Conservation (phyloP, 2,797 vertebrate genomes). For the Argyrosomus regius region DNA sequence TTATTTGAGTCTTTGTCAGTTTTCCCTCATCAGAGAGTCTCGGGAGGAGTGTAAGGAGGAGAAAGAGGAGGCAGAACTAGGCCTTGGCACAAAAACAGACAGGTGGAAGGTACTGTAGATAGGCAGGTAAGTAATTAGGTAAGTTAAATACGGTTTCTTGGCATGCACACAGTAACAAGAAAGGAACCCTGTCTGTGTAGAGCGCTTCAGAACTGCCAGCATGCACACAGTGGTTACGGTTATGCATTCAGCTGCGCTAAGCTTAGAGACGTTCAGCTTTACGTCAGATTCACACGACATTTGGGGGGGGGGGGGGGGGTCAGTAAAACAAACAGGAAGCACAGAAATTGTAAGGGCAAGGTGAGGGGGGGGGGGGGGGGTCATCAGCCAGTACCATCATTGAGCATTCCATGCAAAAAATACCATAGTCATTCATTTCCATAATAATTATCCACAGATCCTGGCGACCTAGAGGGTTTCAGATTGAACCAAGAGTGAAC, state of each 20-base stretch:
- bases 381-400: constrained; percentile 82
- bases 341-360: constrained; percentile 66
- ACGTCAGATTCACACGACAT: constrained; percentile 65
- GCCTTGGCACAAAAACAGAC: constrained; percentile 74
- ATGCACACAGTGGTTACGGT: constrained; percentile 83
- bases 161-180: constrained; percentile 79
- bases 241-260: constrained; percentile 73
- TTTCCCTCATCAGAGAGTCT: constrained; percentile 15
- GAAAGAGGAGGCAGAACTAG: constrained; percentile 64
- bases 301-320: constrained; percentile 47
- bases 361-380: constrained; percentile 39
- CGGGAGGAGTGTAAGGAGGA: constrained; percentile 52
- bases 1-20: constrained; percentile 38
- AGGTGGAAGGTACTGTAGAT: constrained; percentile 56
- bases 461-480: constrained; percentile 81
- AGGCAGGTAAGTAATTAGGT: constrained; percentile 60
- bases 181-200: constrained; percentile 54
- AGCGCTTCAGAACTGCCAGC: constrained; percentile 65
- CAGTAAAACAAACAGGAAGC: constrained; percentile 75
- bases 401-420: constrained; percentile 89
- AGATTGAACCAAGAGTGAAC: constrained; percentile 86
- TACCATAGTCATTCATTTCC: constrained; percentile 84
- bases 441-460: constrained; percentile 78
- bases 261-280: constrained; percentile 60
- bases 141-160: constrained; percentile 54